Conservation (phyloP, 2,113 vertebrate species). For the Phalacrocorax aristotelis region DNA sequence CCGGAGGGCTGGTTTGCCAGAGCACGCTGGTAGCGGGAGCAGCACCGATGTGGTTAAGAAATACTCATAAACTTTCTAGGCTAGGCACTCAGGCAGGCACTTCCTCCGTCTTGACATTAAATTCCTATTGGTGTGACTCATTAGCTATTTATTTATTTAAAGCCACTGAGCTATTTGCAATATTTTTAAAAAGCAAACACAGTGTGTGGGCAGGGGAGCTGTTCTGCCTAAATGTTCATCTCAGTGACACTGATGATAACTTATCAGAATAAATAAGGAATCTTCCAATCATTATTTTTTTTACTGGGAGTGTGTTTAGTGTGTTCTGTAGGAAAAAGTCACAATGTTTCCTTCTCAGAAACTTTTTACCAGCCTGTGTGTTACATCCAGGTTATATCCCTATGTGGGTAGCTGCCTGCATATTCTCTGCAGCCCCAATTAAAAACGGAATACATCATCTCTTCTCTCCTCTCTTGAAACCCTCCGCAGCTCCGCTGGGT, state of each 20-base stretch:
- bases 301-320: background rate
- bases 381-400: conserved; percentile 32
- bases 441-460: background rate
- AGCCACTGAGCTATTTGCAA: conserved; percentile 54
- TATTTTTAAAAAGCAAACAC: conserved; percentile 58
- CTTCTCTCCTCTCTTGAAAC: background rate
- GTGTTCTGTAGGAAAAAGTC: conserved; percentile 9
- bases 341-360: conserved; percentile 20
- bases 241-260: conserved; percentile 44
- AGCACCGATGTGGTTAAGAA: conserved; percentile 18
- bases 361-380: conserved; percentile 21
- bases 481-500: background rate
- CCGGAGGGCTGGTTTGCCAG: too few species aligned
- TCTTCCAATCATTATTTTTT: conserved; percentile 27
- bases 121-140: conserved; percentile 66
- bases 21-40: accelerated
- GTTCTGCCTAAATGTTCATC: conserved; percentile 36
- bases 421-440: background rate
- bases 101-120: conserved; percentile 65
- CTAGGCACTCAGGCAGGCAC: conserved; percentile 33
- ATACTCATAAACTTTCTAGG: conserved; percentile 19
- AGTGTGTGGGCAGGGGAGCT: conserved; percentile 58
- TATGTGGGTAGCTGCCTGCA: conserved; percentile 14
- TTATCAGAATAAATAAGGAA: conserved; percentile 56
- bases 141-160: conserved; percentile 69